Conservation (phyloP, 2,797 vertebrate species). For the Decapterus maruadsi region DNA sequence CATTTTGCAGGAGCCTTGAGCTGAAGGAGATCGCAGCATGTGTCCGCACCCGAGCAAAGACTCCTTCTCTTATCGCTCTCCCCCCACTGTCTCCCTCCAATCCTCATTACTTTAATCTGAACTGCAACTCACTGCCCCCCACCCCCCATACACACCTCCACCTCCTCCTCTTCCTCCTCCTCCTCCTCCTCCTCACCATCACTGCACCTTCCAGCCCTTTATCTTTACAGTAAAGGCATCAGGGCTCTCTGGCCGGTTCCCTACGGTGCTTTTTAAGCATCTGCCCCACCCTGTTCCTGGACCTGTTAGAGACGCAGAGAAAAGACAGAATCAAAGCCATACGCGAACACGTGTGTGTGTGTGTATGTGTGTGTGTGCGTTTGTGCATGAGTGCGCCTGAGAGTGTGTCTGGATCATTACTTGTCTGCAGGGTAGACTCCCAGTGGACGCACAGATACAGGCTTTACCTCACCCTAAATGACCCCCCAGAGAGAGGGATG, state of each 20-base stretch:
- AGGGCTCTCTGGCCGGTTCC: slow-evolving; percentile 35
- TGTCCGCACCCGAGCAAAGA: slow-evolving; percentile 6
- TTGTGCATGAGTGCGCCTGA: slow-evolving; percentile 19
- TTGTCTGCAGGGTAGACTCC: slow-evolving; percentile 67
- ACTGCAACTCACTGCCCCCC: slow-evolving; percentile 29
- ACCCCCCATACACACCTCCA: too few species aligned
- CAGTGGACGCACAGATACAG: slow-evolving; percentile 53
- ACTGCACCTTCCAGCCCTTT: slow-evolving; percentile 34
- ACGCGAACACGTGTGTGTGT: slow-evolving; percentile 23
- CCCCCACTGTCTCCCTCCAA: slow-evolving; percentile 32
- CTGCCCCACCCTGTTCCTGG: slow-evolving; percentile 63
- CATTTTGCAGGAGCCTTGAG: slow-evolving; percentile 25
- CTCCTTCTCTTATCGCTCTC: slow-evolving; percentile 33
- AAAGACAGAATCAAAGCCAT: neutral
- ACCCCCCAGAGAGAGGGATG: slow-evolving; percentile 69
- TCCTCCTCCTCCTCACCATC: slow-evolving; percentile 38
- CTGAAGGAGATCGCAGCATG: slow-evolving; percentile 37
- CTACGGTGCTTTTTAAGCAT: slow-evolving; percentile 39
- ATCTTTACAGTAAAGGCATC: slow-evolving; percentile 43
- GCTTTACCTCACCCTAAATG: slow-evolving; percentile 64
- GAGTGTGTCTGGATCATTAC: slow-evolving; percentile 68
- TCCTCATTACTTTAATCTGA: slow-evolving; percentile 62
- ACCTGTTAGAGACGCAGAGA: slow-evolving; percentile 37
- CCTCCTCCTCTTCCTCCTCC: neutral
- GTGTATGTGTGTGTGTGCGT: slow-evolving; percentile 19